Conservation (phyloP, 2,888 invertebrate species). For the Neoscelio sp. region DNA sequence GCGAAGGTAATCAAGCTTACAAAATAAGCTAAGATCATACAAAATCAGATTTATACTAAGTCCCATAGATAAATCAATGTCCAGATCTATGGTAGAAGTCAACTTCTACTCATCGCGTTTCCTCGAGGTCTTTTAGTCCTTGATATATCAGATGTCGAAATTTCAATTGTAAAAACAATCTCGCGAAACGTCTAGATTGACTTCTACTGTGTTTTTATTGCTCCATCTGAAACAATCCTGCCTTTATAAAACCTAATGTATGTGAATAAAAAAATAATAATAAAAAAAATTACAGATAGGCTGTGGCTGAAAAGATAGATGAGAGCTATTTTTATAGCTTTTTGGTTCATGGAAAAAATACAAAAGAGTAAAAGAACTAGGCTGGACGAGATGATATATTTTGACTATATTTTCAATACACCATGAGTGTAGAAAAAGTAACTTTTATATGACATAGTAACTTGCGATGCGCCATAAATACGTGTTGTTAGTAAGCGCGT, state of each 20-base stretch:
- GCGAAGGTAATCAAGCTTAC: not conserved
- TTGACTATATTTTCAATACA: slow-evolving; percentile 80
- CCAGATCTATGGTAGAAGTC: slow-evolving; percentile 62
- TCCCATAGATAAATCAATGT: slow-evolving; percentile 63
- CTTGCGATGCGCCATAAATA: slow-evolving; percentile 35
- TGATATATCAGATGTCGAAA: not conserved
- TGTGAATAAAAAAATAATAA: slow-evolving; percentile 67
- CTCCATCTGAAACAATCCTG: slow-evolving; percentile 81
- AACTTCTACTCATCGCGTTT: slow-evolving; percentile 40
- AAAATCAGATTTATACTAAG: slow-evolving; percentile 24
- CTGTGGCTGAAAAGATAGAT: slow-evolving; percentile 81
- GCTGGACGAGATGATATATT: slow-evolving; percentile 81
- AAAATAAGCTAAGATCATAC: slow-evolving; percentile 25
- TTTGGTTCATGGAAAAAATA: slow-evolving; percentile 74
- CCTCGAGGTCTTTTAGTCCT: not conserved
- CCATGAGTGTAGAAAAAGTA: slow-evolving; percentile 71
- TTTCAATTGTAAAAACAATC: not conserved
- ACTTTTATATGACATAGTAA: slow-evolving; percentile 29
- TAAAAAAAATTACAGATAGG: slow-evolving; percentile 77
- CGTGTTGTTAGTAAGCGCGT: slow-evolving; percentile 41
- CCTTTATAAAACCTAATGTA: slow-evolving; percentile 80
- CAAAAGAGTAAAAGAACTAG: slow-evolving; percentile 74
- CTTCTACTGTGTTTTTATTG: slow-evolving; percentile 74
- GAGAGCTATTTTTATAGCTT: slow-evolving; percentile 83
- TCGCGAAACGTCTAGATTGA: not conserved